Conservation (phyloP, 1,140 invertebrate species). For the Brachionus sp. region DNA sequence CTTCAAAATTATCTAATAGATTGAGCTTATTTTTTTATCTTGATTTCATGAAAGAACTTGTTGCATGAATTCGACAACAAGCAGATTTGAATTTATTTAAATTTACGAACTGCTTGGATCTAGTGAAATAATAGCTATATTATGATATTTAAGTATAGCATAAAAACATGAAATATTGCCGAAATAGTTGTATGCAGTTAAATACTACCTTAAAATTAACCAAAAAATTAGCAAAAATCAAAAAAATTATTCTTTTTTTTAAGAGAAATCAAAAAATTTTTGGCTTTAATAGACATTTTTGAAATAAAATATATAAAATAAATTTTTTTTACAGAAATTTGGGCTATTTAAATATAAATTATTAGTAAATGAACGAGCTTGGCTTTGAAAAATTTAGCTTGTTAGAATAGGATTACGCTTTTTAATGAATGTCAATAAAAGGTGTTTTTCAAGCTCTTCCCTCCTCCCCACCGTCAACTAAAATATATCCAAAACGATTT, state of each 20-base stretch:
- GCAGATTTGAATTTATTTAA: not conserved
- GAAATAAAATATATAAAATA: too few species aligned
- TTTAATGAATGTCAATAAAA: conserved; percentile 11
- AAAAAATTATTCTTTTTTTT: not conserved
- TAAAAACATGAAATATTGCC: not conserved
- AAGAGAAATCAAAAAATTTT: not conserved
- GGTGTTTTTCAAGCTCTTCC: not conserved
- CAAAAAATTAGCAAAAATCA: not conserved
- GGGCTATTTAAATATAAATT: not conserved
- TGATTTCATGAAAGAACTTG: not conserved
- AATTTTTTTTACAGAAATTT: not conserved
- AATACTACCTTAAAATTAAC: not conserved
- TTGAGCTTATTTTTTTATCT: not conserved
- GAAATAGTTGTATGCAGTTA: not conserved
- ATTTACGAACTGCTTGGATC: not conserved
- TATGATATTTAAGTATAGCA: not conserved
- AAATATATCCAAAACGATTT: not conserved
- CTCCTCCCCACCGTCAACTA: not conserved
- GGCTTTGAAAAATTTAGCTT: not conserved
- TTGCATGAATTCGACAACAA: not conserved
- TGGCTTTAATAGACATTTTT: not conserved
- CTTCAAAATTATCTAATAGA: not conserved
- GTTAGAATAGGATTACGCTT: not conserved
- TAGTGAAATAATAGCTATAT: not conserved
- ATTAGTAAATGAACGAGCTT: not conserved